Evolutionary conservation across 2,888 invertebrate species (phyloP).

Genomic region (Andrena bucephala): DNA sequence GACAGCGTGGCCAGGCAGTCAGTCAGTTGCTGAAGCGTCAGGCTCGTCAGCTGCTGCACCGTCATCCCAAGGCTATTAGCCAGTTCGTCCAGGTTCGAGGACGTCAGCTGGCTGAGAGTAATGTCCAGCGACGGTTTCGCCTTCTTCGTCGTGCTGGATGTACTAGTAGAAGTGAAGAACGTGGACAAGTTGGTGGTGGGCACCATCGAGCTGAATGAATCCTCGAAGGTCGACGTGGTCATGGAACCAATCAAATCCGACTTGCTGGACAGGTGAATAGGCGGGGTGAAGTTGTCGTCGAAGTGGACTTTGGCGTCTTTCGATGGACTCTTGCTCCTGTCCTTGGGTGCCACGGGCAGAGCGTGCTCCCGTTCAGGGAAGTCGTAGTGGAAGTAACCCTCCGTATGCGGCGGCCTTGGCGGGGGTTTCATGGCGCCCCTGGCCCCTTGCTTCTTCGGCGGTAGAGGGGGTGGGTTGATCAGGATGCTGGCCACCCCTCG

Average conservation of each 20-base stretch:
- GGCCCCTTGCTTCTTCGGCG: conserved; percentile 89
- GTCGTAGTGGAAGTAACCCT: conserved; percentile 86
- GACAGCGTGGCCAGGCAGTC: conserved; percentile 89
- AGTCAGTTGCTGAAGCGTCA: conserved; percentile 95
- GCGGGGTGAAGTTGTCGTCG: conserved; percentile 82
- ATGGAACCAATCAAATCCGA: conserved; percentile 66
- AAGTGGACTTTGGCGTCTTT: conserved; percentile 84
- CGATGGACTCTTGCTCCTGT: conserved; percentile 85
- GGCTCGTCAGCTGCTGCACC: conserved; percentile 91
- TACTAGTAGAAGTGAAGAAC: conserved; percentile 75
- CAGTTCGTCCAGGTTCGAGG: conserved; percentile 92
- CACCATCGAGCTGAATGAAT: conserved; percentile 80
- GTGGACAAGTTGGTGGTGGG: conserved; percentile 78
- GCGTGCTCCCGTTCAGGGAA: conserved; percentile 86
- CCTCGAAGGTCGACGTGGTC: conserved; percentile 78
- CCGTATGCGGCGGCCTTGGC: conserved; percentile 88
- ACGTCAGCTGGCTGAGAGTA: conserved; percentile 93
- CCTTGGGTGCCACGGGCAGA: conserved; percentile 65
- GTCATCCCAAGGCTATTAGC: conserved; percentile 92
- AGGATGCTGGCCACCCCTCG: conserved; percentile 88
- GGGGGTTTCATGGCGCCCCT: conserved; percentile 88
- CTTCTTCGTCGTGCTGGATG: conserved; percentile 70
- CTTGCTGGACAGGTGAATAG: conserved; percentile 73
- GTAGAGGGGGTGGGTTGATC: conserved; percentile 90
- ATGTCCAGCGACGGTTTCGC: conserved; percentile 88